Conservation (phyloP, 2,113 vertebrate genomes). For the Sylvilagus bachmani region DNA sequence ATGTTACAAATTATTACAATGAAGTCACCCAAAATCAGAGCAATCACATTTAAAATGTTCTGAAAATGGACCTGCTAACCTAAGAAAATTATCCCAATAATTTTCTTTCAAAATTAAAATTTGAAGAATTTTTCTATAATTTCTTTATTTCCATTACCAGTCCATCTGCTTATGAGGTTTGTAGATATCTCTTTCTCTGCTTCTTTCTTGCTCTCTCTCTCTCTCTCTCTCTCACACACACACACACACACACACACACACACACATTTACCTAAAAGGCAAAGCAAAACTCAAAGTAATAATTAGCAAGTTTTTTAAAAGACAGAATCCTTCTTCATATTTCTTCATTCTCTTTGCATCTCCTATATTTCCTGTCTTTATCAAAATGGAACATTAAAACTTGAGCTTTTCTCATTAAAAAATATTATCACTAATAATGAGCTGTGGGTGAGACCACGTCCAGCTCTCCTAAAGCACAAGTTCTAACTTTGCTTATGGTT, state of each 20-base stretch:
- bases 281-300: slow-evolving; percentile 35
- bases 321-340: slow-evolving; percentile 22
- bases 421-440: slow-evolving; percentile 79
- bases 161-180: slow-evolving; percentile 7
- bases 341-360: neutral
- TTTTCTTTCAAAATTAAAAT: slow-evolving; percentile 30
- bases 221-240: neutral
- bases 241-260: neutral
- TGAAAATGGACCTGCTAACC: slow-evolving; percentile 27
- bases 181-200: neutral
- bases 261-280: neutral
- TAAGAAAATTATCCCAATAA: neutral
- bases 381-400: slow-evolving; percentile 75
- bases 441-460: slow-evolving; percentile 60
- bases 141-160: neutral
- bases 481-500: slow-evolving; percentile 72
- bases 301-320: slow-evolving; percentile 44
- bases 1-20: slow-evolving; percentile 37
- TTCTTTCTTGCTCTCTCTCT: neutral
- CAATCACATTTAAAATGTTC: neutral
- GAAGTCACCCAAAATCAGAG: slow-evolving; percentile 23
- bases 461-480: slow-evolving; percentile 72
- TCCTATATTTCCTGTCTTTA: neutral
- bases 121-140: slow-evolving; percentile 41
- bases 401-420: slow-evolving; percentile 52